Evolutionary conservation across 2,888 invertebrate species (phyloP).

Genomic region (Drosophila kambysellisi): DNA sequence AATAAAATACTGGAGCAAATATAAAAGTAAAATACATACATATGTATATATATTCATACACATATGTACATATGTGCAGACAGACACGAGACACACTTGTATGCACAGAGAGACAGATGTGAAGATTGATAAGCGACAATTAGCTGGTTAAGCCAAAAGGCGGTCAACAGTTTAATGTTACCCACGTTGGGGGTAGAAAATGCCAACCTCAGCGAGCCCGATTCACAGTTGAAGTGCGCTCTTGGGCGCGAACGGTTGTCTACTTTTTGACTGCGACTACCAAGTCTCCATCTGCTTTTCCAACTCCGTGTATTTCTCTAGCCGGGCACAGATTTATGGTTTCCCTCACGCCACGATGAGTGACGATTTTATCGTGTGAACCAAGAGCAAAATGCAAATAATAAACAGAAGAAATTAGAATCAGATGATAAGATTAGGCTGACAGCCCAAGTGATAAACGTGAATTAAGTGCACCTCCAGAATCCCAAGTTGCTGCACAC

Average conservation of each 20-base stretch:
- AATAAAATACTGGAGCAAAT: constrained; percentile 1
- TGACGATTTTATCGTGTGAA: constrained; percentile 19
- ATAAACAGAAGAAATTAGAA: constrained; percentile 8
- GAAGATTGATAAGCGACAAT: constrained; percentile 65
- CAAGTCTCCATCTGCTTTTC: not conserved
- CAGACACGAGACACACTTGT: not conserved
- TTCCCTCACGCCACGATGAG: constrained; percentile 24
- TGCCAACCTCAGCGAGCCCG: constrained; percentile 25
- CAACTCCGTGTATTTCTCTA: not conserved
- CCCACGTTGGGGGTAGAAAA: constrained; percentile 65
- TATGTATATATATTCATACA: not conserved
- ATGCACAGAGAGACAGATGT: not conserved
- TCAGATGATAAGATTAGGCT: constrained; percentile 49
- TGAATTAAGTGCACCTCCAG: constrained; percentile 37
- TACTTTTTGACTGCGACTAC: not conserved
- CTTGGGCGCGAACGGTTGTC: constrained; percentile 59
- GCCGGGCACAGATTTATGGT: constrained; percentile 54
- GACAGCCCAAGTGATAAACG: constrained; percentile 28
- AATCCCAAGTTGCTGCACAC: not conserved
- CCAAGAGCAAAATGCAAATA: constrained; percentile 32
- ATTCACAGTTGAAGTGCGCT: constrained; percentile 59
- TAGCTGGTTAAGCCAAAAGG: constrained; percentile 51
- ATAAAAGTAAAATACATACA: not conserved
- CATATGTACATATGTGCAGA: not conserved
- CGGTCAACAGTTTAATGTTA: constrained; percentile 74